phyloP scores from a whole-genome alignment of 2,797 vertebrate genomes.

The Arctocebus calabarensis region DNA sequence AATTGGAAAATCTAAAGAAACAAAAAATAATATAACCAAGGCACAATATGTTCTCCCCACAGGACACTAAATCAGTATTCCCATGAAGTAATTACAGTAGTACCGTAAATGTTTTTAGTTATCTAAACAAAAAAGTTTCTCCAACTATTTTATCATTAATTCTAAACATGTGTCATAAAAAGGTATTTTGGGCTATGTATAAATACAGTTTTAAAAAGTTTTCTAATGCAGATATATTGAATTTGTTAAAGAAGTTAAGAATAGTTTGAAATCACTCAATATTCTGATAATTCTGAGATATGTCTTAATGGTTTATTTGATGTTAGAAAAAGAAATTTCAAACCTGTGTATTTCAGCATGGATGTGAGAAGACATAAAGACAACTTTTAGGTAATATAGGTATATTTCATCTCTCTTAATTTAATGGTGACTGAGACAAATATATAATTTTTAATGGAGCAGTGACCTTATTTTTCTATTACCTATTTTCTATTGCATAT shows the following conservation, averaged over 20 bases:
- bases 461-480: not conserved
- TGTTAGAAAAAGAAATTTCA: not conserved
- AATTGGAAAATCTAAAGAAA: conserved; percentile 52
- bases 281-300: not conserved
- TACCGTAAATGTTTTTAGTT: not conserved
- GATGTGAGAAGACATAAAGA: not conserved
- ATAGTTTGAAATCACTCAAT: not conserved
- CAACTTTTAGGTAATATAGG: not conserved
- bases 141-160: not conserved
- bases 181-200: not conserved
- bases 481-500: not conserved
- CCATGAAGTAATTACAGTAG: not conserved
- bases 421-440: not conserved
- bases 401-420: not conserved
- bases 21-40: not conserved
- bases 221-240: not conserved
- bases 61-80: not conserved
- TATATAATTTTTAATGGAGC: not conserved
- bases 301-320: not conserved
- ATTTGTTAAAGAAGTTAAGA: not conserved
- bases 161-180: not conserved
- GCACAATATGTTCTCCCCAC: not conserved
- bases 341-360: not conserved
- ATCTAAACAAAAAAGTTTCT: not conserved
- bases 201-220: not conserved